Percentiles rank a stretch among this genome's conserved stretches.
Conservation (phyloP, 2,797 vertebrate species). For the Tapirus indicus region DNA sequence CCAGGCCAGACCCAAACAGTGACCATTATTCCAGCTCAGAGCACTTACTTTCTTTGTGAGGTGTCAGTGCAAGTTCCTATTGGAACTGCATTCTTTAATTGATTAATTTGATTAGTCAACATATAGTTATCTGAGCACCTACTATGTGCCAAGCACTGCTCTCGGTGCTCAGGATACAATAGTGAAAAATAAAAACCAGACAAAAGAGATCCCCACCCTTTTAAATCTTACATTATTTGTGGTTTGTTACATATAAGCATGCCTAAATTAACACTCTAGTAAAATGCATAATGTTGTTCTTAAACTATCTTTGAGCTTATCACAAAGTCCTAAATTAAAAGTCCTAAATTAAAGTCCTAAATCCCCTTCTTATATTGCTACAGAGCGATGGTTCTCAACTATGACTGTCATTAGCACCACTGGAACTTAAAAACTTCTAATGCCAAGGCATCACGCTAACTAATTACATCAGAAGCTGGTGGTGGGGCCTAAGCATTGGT, state of each 20-base stretch:
- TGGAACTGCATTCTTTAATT: neutral
- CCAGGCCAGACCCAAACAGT: conserved; percentile 18
- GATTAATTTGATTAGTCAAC: neutral
- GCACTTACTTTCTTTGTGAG: conserved; percentile 34
- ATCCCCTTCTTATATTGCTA: neutral
- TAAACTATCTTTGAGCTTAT: neutral
- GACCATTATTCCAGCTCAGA: conserved; percentile 62
- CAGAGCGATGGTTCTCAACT: neutral
- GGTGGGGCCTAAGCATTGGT: neutral
- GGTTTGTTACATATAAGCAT: neutral
- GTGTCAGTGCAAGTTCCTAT: neutral
- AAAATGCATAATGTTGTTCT: conserved; percentile 12
- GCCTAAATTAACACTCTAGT: conserved; percentile 1
- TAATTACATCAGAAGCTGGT: neutral
- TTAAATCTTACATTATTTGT: neutral
- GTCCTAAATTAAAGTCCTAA: neutral
- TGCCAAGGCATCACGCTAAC: neutral
- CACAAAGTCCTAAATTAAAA: conserved; percentile 4
- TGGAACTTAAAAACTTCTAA: neutral
- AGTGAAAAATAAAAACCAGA: neutral
- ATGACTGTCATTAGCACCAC: neutral
- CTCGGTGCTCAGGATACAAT: neutral
- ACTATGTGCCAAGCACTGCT: neutral
- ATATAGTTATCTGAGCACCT: neutral
- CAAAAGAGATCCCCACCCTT: neutral